These are phyloP conservation scores for Meloidogyne chitwoodi DNA, from an alignment of 1,140 invertebrate species.

Conservation along the genomic window DNA sequence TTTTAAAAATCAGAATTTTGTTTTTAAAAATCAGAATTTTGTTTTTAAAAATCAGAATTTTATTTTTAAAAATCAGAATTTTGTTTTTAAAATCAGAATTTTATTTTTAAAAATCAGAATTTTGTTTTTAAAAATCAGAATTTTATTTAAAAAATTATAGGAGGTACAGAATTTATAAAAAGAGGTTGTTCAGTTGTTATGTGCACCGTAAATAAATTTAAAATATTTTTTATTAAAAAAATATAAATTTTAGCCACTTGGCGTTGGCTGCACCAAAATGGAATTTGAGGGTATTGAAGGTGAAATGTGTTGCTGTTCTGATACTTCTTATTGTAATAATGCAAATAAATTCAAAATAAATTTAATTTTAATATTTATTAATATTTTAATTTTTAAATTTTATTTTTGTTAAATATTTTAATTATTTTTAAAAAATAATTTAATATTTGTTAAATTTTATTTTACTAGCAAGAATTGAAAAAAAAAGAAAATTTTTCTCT, in stretches of 20 bases:
- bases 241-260: constrained; percentile 15
- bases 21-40: too few relatives aligned
- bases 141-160: too few relatives aligned
- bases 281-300: constrained; percentile 24
- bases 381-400: background rate
- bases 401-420: too few relatives aligned
- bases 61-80: too few relatives aligned
- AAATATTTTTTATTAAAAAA: background rate
- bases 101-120: background rate
- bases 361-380: background rate
- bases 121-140: too few relatives aligned
- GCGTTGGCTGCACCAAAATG: constrained; percentile 16
- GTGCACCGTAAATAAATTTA: background rate
- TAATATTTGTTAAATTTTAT: too few relatives aligned
- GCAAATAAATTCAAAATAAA: background rate
- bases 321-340: constrained; percentile 21
- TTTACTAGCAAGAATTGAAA: too few relatives aligned
- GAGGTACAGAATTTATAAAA: constrained; percentile 9
- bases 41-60: background rate
- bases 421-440: too few relatives aligned
- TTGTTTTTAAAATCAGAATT: too few relatives aligned
- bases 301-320: constrained; percentile 25
- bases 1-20: too few relatives aligned
- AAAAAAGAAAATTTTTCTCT: background rate
- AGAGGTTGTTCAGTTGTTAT: constrained; percentile 15